Evolutionary conservation across 2,113 vertebrate species (phyloP), one percentile per base, ranked within the genome.

Genomic region (Gavialis gangeticus): DNA sequence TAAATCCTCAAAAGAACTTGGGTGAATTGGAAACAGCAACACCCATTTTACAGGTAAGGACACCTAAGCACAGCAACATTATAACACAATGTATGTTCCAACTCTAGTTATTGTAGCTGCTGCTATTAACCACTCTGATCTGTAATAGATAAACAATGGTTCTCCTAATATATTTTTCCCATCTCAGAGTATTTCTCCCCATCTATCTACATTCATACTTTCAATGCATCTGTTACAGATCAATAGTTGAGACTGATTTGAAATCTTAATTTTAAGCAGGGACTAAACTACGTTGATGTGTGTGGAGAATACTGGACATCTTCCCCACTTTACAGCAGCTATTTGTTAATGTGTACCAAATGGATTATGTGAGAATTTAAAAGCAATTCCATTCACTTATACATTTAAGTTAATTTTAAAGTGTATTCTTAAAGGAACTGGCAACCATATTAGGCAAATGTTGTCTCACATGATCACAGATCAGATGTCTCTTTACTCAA

Each of bases 11-110:
- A 30, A 30, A 30, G 17, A 9, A 69, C 66, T 18, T 16, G 12
- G 5, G 66, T 69, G 66, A 69, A 69, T 10, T 69, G 34, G 17
- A 69, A 69, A 34, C n/a, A 10, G 17, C 19, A 21, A 79, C 1
- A 87, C 30, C 25, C 7, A 67, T 22, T 37, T 57, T 58, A 37
- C 7, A 69, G 59, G 56, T 4, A 5, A 6, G 56, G 15, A 37
- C 84, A 91, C n/a, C 24, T 2, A 55, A 2, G 75, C 0, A 2
- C 0, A 57, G 2, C 19, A 4, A 22, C 6, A 81, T 63, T 24
- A 90, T 10, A 62, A 1, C 8, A 46, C 6, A 34, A 55, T 3
- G 1, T 8, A 55, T n/a, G 69, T 86, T 66, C n/a, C 64, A 91
- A 28, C n/a, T 91, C 17, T 81, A 58, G 12, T 15, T 85, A 6